Conservation (phyloP, 2,113 vertebrate genomes). For the Nansenia antarctica region DNA sequence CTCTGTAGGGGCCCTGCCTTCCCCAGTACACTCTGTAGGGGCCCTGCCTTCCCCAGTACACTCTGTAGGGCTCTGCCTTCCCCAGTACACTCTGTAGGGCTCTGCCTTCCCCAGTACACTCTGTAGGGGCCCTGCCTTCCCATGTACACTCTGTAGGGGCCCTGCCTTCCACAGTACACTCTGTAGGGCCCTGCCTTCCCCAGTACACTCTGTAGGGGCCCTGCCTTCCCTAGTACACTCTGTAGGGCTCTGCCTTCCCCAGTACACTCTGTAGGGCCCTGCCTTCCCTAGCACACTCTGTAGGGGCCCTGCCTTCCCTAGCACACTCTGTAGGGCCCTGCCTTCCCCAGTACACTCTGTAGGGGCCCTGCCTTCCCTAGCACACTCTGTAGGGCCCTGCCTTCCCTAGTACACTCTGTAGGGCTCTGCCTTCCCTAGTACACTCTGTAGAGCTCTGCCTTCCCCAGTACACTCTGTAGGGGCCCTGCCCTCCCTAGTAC, state of each 20-base stretch:
- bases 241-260: not conserved
- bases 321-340: not conserved
- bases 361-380: not conserved
- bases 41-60: not conserved
- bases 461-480: not conserved
- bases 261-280: not conserved
- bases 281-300: not conserved
- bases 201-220: not conserved
- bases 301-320: not conserved
- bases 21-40: not conserved
- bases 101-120: not conserved
- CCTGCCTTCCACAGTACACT: not conserved
- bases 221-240: not conserved
- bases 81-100: not conserved
- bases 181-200: not conserved
- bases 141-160: not conserved
- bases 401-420: not conserved
- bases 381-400: not conserved
- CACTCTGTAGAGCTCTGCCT: not conserved
- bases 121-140: not conserved
- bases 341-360: not conserved
- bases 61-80: not conserved
- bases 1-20: not conserved
- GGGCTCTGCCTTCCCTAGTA: not conserved
- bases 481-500: not conserved